These are phyloP conservation scores for Rotaria sp. DNA, from an alignment of 2,888 invertebrate species.

Conservation along the genomic window DNA sequence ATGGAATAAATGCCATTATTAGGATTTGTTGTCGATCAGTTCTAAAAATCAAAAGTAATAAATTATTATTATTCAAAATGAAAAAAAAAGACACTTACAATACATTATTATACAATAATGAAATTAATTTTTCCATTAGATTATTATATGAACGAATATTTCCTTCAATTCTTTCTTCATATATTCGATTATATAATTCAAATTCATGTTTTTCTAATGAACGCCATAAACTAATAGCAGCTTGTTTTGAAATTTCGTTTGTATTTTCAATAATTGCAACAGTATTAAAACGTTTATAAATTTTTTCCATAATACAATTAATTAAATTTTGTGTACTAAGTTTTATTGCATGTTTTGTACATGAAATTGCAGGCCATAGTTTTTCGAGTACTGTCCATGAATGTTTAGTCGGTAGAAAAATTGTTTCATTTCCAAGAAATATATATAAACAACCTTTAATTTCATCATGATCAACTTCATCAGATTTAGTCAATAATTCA, in stretches of 20 bases:
- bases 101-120: neutral
- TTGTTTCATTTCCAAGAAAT: constrained; percentile 42
- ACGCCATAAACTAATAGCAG: neutral
- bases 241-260: neutral
- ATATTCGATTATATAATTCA: neutral
- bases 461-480: constrained; percentile 35
- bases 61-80: neutral
- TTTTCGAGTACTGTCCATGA: constrained; percentile 68
- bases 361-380: constrained; percentile 72
- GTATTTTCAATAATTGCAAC: neutral
- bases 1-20: neutral
- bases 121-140: neutral
- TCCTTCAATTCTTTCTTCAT: neutral
- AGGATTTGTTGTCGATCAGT: neutral
- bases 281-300: constrained; percentile 48
- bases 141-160: neutral
- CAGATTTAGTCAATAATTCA: constrained; percentile 5
- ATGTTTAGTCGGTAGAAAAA: constrained; percentile 66
- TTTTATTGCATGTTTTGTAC: constrained; percentile 71
- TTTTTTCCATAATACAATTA: constrained; percentile 54
- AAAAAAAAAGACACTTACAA: neutral
- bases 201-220: neutral
- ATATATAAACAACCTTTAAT: constrained; percentile 38
- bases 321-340: constrained; percentile 59
- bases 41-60: neutral